Percentiles rank a stretch among this genome's conserved stretches.
These are phyloP conservation scores for Rhamphomyia laevipes DNA, from an alignment of 2,888 invertebrate genomes.

Conservation along the genomic window DNA sequence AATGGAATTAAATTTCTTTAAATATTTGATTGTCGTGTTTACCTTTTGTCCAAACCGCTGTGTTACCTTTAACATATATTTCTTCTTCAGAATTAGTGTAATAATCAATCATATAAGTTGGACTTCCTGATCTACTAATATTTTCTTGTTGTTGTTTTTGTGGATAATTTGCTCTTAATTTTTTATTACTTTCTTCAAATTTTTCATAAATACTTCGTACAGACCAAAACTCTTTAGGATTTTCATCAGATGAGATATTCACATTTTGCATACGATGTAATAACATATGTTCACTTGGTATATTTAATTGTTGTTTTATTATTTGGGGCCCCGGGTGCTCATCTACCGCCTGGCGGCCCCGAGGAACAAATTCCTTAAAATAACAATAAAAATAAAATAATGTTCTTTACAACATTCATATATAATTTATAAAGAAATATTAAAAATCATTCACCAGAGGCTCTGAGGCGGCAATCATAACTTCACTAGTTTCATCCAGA, in stretches of 20 bases:
- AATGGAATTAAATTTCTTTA: too few species aligned
- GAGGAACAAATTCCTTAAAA: slow-evolving; percentile 72
- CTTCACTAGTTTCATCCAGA: slow-evolving; percentile 78
- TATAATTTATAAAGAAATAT: too few species aligned
- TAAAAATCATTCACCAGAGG: slow-evolving; percentile 56
- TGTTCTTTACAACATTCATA: too few species aligned
- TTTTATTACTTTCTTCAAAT: slow-evolving; percentile 18
- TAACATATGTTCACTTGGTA: slow-evolving; percentile 50
- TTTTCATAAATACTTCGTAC: slow-evolving; percentile 48
- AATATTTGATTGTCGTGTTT: too few species aligned
- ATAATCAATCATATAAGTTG: slow-evolving; percentile 29
- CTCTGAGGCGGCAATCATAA: slow-evolving; percentile 84
- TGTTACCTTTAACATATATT: slow-evolving; percentile 71
- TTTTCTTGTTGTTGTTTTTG: background rate
- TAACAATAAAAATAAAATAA: background rate
- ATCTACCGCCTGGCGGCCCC: slow-evolving; percentile 68
- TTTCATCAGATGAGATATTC: slow-evolving; percentile 51
- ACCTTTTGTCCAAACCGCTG: slow-evolving; percentile 71
- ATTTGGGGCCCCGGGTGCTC: slow-evolving; percentile 60
- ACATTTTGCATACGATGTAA: slow-evolving; percentile 65
- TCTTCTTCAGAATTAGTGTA: slow-evolving; percentile 63
- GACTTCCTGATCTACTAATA: slow-evolving; percentile 1
- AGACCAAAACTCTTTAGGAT: slow-evolving; percentile 43
- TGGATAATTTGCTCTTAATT: background rate
- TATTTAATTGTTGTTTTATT: slow-evolving; percentile 36